Evolutionary conservation across 1,140 invertebrate species (phyloP), one percentile per base, ranked within the genome.

Genomic region (Drosophila sucinea): DNA sequence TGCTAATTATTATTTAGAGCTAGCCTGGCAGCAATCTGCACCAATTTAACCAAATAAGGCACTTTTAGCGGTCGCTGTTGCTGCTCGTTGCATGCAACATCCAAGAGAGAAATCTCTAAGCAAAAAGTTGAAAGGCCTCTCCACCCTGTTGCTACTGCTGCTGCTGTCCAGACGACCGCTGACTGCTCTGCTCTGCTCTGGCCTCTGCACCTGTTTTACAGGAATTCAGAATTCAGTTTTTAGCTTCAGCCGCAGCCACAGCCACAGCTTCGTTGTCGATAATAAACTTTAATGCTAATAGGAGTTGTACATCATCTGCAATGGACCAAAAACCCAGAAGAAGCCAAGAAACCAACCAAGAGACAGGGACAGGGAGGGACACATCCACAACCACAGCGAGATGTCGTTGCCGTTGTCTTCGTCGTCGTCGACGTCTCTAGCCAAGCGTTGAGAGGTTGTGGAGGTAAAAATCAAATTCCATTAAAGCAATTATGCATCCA

Each of bases 211-310:
- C 84, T 90, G 84, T 89, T 89, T 90, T 90, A 81, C 84, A 89
- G 85, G 84, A 89, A 87, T 87, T 84, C 70, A 84, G 84, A 87
- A 87, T 86, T 51, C 44, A 51, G 44, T 51, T 51, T 17, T 38
- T 38, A 30, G 30, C 30, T 2, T 30, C 30, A 30, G 30, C 30
- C 30, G 2, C 30, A 4, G 4, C 30, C 11, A 11, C 3, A 38
- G 35, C 35, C 35, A 11, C 7, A 35, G 74, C 83, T 70, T 83
- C 80, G 80, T 87, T 86, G 84, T 89, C 81, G 85, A 90, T 90
- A 90, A 90, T 90, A 90, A 90, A 90, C 85, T 90, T 90, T 90
- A 90, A 90, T 90, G 85, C 85, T 90, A 90, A 90, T 90, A 90
- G 86, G 72, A 74, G 85, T 90, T 90, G 86, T 90, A 90, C 85